Base-by-base conservation (phyloP, 2,888 invertebrate species). In the Euphydryas editha region DNA sequence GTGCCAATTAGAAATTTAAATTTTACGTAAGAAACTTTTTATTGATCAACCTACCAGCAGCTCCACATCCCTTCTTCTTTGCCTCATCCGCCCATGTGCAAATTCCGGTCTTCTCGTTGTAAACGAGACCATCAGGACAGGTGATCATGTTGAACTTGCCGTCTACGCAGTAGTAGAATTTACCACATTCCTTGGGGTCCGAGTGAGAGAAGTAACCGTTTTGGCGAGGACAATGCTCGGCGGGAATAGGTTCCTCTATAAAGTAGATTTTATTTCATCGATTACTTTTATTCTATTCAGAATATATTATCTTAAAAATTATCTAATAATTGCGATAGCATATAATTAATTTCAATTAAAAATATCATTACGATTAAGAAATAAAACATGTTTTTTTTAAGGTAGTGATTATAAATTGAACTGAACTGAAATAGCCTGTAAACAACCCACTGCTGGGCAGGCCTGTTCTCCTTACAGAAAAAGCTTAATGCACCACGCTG, bases 41-140 rank as follows among this genome's bases (percentile, higher is more conserved):
- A 30, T 8, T 30, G 1, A 30, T 30, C 30, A 44, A 80, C 78
- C 77, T 81, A 95, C 96, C 95, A 90, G 95, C 94, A 10, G 97
- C 96, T 2, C 96, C 96, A 82, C 98, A 98, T 15, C 97, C 97
- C 80, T 94, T 95, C 86, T 97, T 96, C 83, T 97, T 96, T 8
- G 98, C 97, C 82, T 98, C 97, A 90, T 98, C 97, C 0, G 98
- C 95, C 98, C 98, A 98, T 20, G 97, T 97, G 86, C 98, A 98
- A 77, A 97, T 98, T 69, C 98, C 98, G 49, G 96, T 96, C 83
- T 96, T 96, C 74, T 97, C 96, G 79, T 97, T 97, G 90, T 98
- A 98, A 13, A 98, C 97, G 63, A 98, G 88, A 0, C 98, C 97
- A 55, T 94, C 95, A 0, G 98, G 98, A 71, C 98, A 98, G 0